Evolutionary conservation across 1,140 invertebrate species (phyloP).

Genomic region (Ylistrum balloti): DNA sequence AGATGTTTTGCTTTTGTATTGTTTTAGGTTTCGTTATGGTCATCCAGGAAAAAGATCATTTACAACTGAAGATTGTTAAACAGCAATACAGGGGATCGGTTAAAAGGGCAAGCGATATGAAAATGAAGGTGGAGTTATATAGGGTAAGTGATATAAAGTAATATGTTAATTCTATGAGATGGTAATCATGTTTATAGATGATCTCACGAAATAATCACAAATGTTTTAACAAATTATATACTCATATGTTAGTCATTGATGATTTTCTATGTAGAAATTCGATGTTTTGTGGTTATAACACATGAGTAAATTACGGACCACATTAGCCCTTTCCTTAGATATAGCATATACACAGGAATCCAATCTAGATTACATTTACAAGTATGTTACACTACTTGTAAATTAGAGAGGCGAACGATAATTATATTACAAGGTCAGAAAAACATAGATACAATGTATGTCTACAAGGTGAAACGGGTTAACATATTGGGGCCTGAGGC

Average conservation of each 20-base stretch:
- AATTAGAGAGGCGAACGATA: neutral
- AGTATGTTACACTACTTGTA: neutral
- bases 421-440: neutral
- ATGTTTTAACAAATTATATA: too few relatives aligned
- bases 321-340: neutral
- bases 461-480: neutral
- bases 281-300: too few relatives aligned
- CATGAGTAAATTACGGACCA: neutral
- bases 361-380: neutral
- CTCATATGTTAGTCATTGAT: too few relatives aligned
- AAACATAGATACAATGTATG: neutral
- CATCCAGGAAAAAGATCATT: conserved; percentile 78
- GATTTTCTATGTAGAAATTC: too few relatives aligned
- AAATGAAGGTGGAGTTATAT: conserved; percentile 74
- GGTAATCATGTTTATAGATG: too few relatives aligned
- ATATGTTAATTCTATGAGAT: too few relatives aligned
- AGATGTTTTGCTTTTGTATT: too few relatives aligned
- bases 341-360: neutral
- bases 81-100: conserved; percentile 74
- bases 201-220: too few relatives aligned
- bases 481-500: neutral
- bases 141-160: conserved; percentile 64
- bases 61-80: conserved; percentile 78
- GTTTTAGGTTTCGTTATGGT: conserved; percentile 78
- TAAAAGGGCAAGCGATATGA: conserved; percentile 74